Evolutionary conservation across 2,113 vertebrate species (phyloP).

Genomic region (Oxyura jamaicensis): DNA sequence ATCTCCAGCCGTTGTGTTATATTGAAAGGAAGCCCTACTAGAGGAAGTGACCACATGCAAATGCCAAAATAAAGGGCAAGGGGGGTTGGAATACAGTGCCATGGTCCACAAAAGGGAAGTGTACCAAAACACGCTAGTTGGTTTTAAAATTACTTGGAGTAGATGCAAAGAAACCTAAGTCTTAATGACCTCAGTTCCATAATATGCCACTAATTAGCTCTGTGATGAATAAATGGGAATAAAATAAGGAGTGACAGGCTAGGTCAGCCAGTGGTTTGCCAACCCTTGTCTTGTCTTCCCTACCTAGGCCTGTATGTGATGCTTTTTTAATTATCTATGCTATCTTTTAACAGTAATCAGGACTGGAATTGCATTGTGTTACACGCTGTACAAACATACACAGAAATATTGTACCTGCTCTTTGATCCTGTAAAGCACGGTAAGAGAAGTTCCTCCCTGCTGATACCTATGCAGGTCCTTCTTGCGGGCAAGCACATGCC

Average conservation of each 20-base stretch:
- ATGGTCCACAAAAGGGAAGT: background rate
- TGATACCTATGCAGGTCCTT: background rate
- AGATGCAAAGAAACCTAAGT: background rate
- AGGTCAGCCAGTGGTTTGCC: slow-evolving; percentile 37
- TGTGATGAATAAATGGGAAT: slow-evolving; percentile 2
- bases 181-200: slow-evolving; percentile 17
- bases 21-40: background rate
- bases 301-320: background rate
- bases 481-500: background rate
- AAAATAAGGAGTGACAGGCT: slow-evolving; percentile 23
- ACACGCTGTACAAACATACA: background rate
- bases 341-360: background rate
- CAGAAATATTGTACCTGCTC: background rate
- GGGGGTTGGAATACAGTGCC: background rate
- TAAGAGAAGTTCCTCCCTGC: background rate
- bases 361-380: background rate
- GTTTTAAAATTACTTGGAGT: slow-evolving; percentile 44
- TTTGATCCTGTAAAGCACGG: background rate
- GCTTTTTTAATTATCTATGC: background rate
- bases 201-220: slow-evolving; percentile 28
- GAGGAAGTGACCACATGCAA: background rate
- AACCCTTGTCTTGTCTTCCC: background rate
- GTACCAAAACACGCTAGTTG: background rate
- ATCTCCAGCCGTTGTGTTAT: background rate
- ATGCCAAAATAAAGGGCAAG: background rate